A percentile compares a stretch with the other conserved stretches of the same genome.
Evolutionary conservation across 1,140 invertebrate species (phyloP).

Genomic region (Spodoptera litura): DNA sequence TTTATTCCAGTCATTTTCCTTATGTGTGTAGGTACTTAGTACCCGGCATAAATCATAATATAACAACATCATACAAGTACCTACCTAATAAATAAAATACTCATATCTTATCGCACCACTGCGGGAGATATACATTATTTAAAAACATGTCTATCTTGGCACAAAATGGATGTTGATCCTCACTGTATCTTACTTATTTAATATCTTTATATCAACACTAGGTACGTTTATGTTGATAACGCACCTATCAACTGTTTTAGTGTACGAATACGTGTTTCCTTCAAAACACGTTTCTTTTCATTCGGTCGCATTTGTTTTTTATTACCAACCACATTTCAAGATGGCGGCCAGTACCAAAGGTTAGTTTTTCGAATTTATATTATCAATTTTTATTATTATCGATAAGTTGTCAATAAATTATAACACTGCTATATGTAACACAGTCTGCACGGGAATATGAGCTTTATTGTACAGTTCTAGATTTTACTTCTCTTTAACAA

Average conservation of each 20-base stretch:
- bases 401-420: not conserved
- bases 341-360: constrained; percentile 60
- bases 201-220: constrained; percentile 32
- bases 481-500: not conserved
- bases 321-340: constrained; percentile 10
- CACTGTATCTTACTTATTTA: not conserved
- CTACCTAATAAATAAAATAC: too few species aligned
- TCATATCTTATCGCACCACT: too few species aligned
- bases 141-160: constrained; percentile 15
- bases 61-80: not conserved
- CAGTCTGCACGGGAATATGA: not conserved
- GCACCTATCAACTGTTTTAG: constrained; percentile 40
- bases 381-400: not conserved
- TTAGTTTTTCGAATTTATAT: constrained; percentile 44
- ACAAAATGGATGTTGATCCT: constrained; percentile 25
- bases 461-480: not conserved
- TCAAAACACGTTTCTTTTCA: constrained; percentile 33
- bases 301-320: constrained; percentile 5
- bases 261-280: constrained; percentile 17
- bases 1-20: too few species aligned
- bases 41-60: too few species aligned
- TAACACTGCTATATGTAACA: too few species aligned
- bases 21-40: too few species aligned
- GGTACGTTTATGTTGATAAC: constrained; percentile 6
- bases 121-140: not conserved